Conservation (phyloP, 2,888 invertebrate genomes). For the Heterodera filipjevi region DNA sequence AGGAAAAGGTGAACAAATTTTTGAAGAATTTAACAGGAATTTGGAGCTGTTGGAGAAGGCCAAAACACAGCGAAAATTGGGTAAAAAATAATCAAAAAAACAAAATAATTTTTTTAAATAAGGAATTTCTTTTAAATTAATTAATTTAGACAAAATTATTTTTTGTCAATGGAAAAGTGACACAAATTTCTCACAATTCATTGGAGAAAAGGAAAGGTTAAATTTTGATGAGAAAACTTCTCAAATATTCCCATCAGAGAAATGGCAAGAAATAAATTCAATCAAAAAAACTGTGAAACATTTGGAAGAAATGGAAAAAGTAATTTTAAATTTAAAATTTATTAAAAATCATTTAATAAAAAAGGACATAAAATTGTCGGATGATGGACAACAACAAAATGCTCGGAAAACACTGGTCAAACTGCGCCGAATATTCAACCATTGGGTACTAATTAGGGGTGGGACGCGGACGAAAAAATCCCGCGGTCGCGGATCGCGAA, state of each 20-base stretch:
- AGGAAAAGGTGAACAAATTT: background rate
- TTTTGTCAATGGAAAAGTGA: background rate
- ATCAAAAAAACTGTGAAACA: background rate
- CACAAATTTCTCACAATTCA: background rate
- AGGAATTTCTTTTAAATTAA: background rate
- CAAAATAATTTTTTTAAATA: too few relatives aligned
- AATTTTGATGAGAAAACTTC: background rate
- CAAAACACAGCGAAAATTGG: background rate
- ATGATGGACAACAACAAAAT: background rate
- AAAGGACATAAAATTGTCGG: background rate
- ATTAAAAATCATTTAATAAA: too few relatives aligned
- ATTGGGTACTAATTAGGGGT: background rate
- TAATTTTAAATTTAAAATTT: background rate
- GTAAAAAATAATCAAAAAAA: background rate
- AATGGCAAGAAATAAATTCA: slow-evolving; percentile 2
- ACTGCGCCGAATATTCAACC: background rate
- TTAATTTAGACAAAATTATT: background rate
- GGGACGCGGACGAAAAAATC: too few relatives aligned
- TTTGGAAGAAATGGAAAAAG: background rate
- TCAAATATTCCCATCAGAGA: background rate
- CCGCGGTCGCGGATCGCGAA: too few relatives aligned
- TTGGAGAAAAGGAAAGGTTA: background rate
- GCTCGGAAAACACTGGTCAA: background rate
- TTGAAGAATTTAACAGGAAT: background rate
- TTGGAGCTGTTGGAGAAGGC: background rate